Evolutionary conservation across 2,888 invertebrate species (phyloP).

Genomic region (Thereva nobilitata): DNA sequence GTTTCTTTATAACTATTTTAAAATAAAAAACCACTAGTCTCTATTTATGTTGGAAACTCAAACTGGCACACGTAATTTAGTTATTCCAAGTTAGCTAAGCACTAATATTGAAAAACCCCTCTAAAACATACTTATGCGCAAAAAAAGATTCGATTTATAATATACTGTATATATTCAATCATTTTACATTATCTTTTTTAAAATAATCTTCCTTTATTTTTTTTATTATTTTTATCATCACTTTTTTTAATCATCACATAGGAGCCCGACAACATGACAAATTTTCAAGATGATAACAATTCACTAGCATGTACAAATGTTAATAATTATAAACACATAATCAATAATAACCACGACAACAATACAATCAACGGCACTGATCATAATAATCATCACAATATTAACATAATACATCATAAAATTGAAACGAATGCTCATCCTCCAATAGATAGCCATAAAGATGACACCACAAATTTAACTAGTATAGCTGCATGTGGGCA

Average conservation of each 20-base stretch:
- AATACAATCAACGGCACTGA: slow-evolving; percentile 30
- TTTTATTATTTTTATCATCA: slow-evolving; percentile 14
- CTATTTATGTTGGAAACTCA: too few species aligned
- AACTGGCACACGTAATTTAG: too few species aligned
- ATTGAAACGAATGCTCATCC: slow-evolving; percentile 7
- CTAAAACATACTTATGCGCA: too few species aligned
- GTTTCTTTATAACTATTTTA: too few species aligned
- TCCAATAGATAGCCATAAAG: slow-evolving; percentile 29
- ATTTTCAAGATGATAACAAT: slow-evolving; percentile 41
- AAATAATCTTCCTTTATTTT: too few species aligned
- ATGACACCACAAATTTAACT: slow-evolving; percentile 37
- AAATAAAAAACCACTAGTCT: too few species aligned
- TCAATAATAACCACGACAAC: slow-evolving; percentile 33
- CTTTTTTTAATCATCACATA: slow-evolving; percentile 40
- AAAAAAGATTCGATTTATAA: too few species aligned
- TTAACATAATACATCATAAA: slow-evolving; percentile 23
- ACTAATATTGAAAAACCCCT: too few species aligned
- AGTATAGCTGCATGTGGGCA: slow-evolving; percentile 42
- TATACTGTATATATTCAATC: too few species aligned
- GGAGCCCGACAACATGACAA: slow-evolving; percentile 44
- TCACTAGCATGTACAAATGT: slow-evolving; percentile 39
- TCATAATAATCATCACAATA: slow-evolving; percentile 34
- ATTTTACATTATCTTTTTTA: too few species aligned
- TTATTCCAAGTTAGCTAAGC: too few species aligned
- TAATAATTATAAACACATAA: slow-evolving; percentile 31